Evolutionary conservation across 2,797 vertebrate species (phyloP).

Genomic region (Trichosurus vulpecula): DNA sequence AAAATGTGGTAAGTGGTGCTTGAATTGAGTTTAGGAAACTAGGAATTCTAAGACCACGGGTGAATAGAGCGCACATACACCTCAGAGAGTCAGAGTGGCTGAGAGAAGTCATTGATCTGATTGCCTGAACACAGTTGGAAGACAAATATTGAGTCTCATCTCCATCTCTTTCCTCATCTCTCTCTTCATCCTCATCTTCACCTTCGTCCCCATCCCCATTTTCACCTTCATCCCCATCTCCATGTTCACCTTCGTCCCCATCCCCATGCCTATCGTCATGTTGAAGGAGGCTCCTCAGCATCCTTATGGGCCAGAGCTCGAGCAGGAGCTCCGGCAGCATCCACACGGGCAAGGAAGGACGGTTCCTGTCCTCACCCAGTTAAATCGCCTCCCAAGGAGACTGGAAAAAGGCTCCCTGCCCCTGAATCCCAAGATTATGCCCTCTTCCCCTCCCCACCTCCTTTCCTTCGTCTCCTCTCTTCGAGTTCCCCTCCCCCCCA

Average conservation of each 20-base stretch:
- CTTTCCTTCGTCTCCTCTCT: neutral
- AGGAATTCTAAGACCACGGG: neutral
- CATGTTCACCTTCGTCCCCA: neutral
- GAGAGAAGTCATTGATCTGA: neutral
- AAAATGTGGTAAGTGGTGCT: neutral
- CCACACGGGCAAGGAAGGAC: neutral
- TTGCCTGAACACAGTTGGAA: neutral
- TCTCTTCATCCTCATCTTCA: too few species aligned
- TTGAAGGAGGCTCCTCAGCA: constrained; percentile 17
- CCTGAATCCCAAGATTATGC: neutral
- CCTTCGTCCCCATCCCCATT: neutral
- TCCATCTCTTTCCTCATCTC: neutral
- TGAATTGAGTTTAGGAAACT: neutral
- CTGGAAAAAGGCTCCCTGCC: constrained; percentile 30
- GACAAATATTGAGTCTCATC: neutral
- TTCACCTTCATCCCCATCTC: neutral
- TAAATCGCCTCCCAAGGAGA: constrained; percentile 40
- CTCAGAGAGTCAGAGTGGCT: neutral
- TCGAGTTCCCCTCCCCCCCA: neutral
- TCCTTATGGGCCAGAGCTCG: constrained; percentile 17
- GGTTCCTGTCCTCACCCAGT: constrained; percentile 54
- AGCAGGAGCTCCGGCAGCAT: neutral
- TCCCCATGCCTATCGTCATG: neutral
- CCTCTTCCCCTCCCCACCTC: constrained; percentile 35
- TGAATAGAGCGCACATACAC: neutral